Evolutionary conservation across 2,888 invertebrate species (phyloP), one percentile per base, ranked within the genome.

Genomic region (Tetranychus truncatus): DNA sequence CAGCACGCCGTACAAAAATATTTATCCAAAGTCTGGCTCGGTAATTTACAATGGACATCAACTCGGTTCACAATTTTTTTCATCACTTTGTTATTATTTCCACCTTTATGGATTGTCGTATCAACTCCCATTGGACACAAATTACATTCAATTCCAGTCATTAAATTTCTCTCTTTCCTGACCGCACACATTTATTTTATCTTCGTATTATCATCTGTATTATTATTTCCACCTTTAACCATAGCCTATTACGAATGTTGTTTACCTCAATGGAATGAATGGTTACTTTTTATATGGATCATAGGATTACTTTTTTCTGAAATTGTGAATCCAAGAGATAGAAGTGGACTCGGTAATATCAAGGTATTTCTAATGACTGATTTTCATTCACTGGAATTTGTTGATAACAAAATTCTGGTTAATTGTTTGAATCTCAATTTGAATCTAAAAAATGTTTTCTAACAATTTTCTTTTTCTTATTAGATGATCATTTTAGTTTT

Each of bases 131-230:
- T 95, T 81, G 92, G 92, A 69, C 93, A 95, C 85, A 91, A 91
- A 84, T 95, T 91, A 85, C 92, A 95, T 86, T 93, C 95, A 86
- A 92, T 97, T 81, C 99, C 99, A 76, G 95, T 99, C 82, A 95
- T 99, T 82, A 99, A 99, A 85, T 99, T 99, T 85, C 95, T 97
- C 91, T 95, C 96, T 71, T 97, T 97, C 84, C 87, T 99, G 80
- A 96, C 97, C 44, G 96, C 97, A 8, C 99, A 99, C 85, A 89
- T 99, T 81, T 96, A 96, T 84, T 88, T 99, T 79, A 95, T 97
- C 89, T 85, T 93, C 78, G 88, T 97, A 81, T 88, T 97, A 80
- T 88, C 92, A 80, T 86, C 96, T 80, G 92, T 92, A 46, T 81
- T 82, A 9, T 83, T 84, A 21, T 80, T 80, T 72, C 84, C 84